phyloP scores from a whole-genome alignment of 2,888 invertebrate species.

The Papilio protenor region DNA sequence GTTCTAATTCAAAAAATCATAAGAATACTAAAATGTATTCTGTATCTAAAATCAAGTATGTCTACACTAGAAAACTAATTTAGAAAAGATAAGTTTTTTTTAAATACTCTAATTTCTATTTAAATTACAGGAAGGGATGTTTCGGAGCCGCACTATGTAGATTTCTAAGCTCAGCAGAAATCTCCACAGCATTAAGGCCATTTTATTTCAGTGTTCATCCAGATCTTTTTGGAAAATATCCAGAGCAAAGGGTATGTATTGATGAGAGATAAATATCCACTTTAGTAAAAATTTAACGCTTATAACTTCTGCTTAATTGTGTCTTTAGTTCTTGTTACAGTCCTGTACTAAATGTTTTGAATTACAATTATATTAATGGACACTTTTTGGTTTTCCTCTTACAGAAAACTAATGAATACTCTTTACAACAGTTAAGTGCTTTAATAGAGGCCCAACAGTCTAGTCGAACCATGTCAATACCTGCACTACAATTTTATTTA shows the following conservation, averaged over 20 bases:
- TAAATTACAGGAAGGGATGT: constrained; percentile 56
- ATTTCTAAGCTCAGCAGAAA: constrained; percentile 90
- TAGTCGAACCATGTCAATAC: constrained; percentile 84
- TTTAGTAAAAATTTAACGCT: neutral
- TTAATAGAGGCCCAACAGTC: constrained; percentile 91
- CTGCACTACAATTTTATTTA: constrained; percentile 91
- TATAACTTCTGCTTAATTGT: neutral
- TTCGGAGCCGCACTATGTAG: constrained; percentile 63
- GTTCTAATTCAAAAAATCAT: neutral
- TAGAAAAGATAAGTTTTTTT: constrained; percentile 14
- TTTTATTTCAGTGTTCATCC: constrained; percentile 98
- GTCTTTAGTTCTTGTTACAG: neutral
- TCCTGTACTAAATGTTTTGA: neutral
- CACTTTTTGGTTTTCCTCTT: constrained; percentile 50
- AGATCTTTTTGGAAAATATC: constrained; percentile 96
- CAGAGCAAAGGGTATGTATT: constrained; percentile 90
- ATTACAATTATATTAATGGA: neutral
- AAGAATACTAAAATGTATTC: constrained; percentile 68
- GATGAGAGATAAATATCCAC: neutral
- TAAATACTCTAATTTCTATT: neutral
- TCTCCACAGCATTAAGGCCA: constrained; percentile 95
- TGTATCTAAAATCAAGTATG: constrained; percentile 73
- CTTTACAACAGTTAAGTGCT: constrained; percentile 93
- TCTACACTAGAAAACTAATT: constrained; percentile 13
- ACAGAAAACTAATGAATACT: constrained; percentile 94